Percentiles rank a stretch among this genome's conserved stretches.
Conservation (phyloP, 2,888 invertebrate species). For the Archips xylosteana region DNA sequence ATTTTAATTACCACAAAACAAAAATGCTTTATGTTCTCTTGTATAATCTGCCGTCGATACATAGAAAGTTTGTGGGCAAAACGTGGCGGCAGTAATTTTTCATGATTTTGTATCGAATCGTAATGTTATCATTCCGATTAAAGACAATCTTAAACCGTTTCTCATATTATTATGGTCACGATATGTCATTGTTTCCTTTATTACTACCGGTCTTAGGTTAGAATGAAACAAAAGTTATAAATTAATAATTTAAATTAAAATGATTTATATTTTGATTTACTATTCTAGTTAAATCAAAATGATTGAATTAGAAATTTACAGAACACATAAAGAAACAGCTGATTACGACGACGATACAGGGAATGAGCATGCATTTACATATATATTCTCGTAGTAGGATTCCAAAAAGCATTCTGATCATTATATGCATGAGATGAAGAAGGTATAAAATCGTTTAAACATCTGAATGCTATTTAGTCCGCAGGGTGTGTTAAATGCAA, state of each 20-base stretch:
- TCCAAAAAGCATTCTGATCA: background rate
- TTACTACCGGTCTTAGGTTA: background rate
- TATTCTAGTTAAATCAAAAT: background rate
- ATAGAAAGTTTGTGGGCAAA: slow-evolving; percentile 12
- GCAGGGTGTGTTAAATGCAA: background rate
- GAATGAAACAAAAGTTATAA: background rate
- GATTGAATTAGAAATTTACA: background rate
- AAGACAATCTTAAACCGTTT: slow-evolving; percentile 13
- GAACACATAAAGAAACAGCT: background rate
- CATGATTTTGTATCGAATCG: slow-evolving; percentile 5
- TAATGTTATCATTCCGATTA: slow-evolving; percentile 19
- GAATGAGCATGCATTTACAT: background rate
- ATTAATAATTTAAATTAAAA: background rate
- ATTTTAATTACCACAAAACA: background rate
- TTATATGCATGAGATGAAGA: background rate
- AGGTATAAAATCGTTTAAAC: background rate
- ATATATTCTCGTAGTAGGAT: background rate
- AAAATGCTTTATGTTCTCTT: slow-evolving; percentile 1
- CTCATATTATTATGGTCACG: background rate
- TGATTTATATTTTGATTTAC: too few species aligned
- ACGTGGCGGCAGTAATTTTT: slow-evolving; percentile 10
- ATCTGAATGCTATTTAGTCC: background rate
- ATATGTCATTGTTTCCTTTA: slow-evolving; percentile 1
- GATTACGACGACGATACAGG: background rate
- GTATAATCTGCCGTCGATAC: slow-evolving; percentile 1